A percentile compares a stretch with the other conserved stretches of the same genome.
phyloP scores from a whole-genome alignment of 1,140 invertebrate genomes.

The Neotoxoptera formosana region DNA sequence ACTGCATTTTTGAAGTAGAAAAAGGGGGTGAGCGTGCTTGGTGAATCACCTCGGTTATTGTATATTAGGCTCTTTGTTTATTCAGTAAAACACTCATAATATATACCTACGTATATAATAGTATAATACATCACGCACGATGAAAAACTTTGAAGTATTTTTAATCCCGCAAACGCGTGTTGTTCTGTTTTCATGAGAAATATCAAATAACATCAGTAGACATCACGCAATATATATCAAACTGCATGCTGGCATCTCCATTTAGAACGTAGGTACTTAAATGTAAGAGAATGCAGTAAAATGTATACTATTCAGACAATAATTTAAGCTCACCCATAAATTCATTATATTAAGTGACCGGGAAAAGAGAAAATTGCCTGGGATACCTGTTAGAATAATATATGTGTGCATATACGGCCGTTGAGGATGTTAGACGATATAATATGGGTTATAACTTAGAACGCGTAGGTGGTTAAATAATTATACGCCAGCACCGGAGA shows the following conservation, averaged over 20 bases:
- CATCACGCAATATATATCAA: not conserved
- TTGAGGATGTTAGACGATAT: not conserved
- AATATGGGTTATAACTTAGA: not conserved
- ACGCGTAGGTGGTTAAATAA: not conserved
- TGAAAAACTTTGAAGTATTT: slow-evolving; percentile 6
- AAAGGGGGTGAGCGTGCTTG: no score
- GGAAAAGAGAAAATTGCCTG: not conserved
- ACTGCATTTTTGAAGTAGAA: no score
- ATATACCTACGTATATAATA: not conserved
- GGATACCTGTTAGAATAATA: not conserved
- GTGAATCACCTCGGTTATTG: no score
- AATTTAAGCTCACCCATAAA: not conserved
- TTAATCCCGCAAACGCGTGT: not conserved
- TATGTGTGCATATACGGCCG: not conserved
- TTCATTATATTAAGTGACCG: not conserved
- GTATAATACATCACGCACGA: not conserved
- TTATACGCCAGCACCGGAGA: not conserved
- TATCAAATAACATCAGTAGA: not conserved
- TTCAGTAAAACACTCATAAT: not conserved
- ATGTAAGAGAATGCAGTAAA: not conserved
- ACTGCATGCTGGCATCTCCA: not conserved
- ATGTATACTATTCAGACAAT: not conserved
- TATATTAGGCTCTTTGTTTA: not conserved
- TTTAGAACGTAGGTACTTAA: not conserved
- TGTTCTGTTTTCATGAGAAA: not conserved